Evolutionary conservation across 2,113 vertebrate species (phyloP), one percentile per base, ranked within the genome.

Genomic region (Callorhinus ursinus): DNA sequence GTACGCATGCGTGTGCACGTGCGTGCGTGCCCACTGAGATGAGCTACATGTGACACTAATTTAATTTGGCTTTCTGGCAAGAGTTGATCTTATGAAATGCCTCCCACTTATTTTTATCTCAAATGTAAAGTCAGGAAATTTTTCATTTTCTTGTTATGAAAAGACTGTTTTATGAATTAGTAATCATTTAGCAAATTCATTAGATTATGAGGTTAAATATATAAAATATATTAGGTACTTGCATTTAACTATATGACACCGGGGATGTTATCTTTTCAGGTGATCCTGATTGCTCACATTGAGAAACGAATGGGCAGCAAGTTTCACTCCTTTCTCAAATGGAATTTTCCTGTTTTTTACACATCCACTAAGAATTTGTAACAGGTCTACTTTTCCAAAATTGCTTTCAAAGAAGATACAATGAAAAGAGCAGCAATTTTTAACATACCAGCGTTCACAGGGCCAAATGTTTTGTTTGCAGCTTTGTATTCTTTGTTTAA

Each of bases 111-210:
- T 97, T 98, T 97, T 96, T 95, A 97, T 85, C n/a, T 96, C 74
- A 92, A 93, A 63, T 61, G 61, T 82, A 93, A 71, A 79, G 95
- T 96, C 63, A 77, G 24, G 39, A 33, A 97, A 93, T 67, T 92
- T 93, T 97, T 98, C 97, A 89, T 97, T 98, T 98, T 42, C 98
- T 97, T 97, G 77, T 98, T 98, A 95, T n/a, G 96, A 97, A 98
- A 98, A 96, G 65, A 53, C 88, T 95, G 80, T 93, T 97, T 93
- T 97, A 98, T 98, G 71, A 98, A 98, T 98, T 98, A 98, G 98
- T 99, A 98, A 98, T 98, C 97, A 98, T 97, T 98, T 98, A 98
- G 96, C 95, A 97, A 98, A 98, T 97, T 97, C 97, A 98, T 98
- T 98, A 97, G 79, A 97, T 95, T 93, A 86, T 97, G 85, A 77